Evolutionary conservation across 1,140 invertebrate genomes (phyloP), one percentile per base, ranked within the genome.

Genomic region (Ptiloglossa arizonensis): DNA sequence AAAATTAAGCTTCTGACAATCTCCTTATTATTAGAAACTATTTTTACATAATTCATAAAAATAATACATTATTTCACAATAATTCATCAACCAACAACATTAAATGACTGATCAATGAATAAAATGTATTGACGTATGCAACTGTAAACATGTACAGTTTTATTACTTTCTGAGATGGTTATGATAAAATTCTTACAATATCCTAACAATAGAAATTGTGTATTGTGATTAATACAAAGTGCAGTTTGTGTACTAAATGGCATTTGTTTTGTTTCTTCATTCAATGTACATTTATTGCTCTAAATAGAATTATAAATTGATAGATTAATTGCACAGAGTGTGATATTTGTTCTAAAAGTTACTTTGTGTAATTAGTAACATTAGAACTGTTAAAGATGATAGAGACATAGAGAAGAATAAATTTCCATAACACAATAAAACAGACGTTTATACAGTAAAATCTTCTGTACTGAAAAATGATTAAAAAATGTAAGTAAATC

Each of bases 281-380:
- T 82, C 68, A 74, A 74, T 75, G 73, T 67, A 62, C 57, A 84
- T 78, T 84, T 85, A 85, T 85, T 84, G 83, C 79, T 85, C 80
- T 76, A 85, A 78, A 85, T 85, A 68, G 63, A 70, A 62, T 60
- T 71, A 48, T 41, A 63, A 56, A 63, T 54, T 63, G 67, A 46
- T 71, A 78, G 75, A 63, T 62, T 70, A 78, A 78, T 78, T 78
- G 56, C 75, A 71, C 68, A 44, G 29, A 54, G 56, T 54, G 38
- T 72, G 57, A 50, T 70, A 62, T 32, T 69, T 63, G 46, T 72
- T 62, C 27, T 48, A 27, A 32, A 44, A 54, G 19, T 78, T 72
- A 71, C n/a, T 38, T 76, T n/a, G 24, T 32, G 24, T 66, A 59
- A 15, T 77, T 77, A 32, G 3, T 50, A 71, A 60, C 59, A n/a